Conservation (phyloP, 2,113 vertebrate genomes). For the Talpa occidentalis region DNA sequence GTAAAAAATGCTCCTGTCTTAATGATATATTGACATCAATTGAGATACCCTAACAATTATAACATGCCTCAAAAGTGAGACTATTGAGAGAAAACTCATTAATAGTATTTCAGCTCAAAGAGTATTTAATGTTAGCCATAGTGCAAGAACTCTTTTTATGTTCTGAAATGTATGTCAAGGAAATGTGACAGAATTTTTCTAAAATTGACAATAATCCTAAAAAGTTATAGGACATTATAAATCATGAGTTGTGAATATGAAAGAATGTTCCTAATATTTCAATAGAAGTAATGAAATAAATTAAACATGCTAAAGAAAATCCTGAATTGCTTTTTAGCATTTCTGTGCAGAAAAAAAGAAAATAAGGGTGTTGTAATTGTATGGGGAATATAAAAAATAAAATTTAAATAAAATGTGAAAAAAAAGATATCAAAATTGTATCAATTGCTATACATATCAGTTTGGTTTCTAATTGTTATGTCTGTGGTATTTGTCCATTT, state of each 20-base stretch:
- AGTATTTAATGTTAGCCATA: neutral
- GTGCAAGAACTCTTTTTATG: neutral
- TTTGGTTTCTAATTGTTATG: neutral
- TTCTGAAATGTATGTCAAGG: neutral
- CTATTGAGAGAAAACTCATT: neutral
- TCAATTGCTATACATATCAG: neutral
- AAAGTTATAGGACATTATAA: neutral
- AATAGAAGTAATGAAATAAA: neutral
- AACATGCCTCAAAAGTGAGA: neutral
- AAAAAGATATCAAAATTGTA: neutral
- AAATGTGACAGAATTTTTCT: neutral
- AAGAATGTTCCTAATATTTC: neutral
- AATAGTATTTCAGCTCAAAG: neutral
- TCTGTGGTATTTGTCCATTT: neutral
- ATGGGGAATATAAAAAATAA: too few species aligned
- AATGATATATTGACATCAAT: neutral
- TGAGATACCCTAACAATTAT: neutral
- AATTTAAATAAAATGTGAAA: neutral
- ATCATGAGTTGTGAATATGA: neutral
- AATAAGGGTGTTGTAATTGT: too few species aligned
- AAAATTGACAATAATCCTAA: neutral
- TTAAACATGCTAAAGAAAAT: neutral
- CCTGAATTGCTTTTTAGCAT: neutral
- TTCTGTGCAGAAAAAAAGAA: neutral
- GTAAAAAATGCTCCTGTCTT: neutral